Percentiles rank a stretch among this genome's conserved stretches.
These are phyloP conservation scores for Disparrhopalites patrizii DNA, from an alignment of 2,888 invertebrate genomes.

Conservation along the genomic window DNA sequence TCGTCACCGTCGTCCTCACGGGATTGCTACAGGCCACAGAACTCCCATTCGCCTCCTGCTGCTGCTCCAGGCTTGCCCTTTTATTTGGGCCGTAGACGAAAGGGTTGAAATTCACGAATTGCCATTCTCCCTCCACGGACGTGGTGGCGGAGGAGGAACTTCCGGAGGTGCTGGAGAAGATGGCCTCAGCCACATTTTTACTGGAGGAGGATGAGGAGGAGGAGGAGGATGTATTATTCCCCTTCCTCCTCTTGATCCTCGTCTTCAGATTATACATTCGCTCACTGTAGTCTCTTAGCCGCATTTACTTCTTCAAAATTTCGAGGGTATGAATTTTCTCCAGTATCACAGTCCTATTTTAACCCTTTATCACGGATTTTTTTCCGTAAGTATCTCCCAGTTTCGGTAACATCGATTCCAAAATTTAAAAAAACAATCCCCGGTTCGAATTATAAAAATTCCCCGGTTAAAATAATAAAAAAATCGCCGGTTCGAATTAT, in stretches of 20 bases:
- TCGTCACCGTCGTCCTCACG: slow-evolving; percentile 24
- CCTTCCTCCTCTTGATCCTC: slow-evolving; percentile 50
- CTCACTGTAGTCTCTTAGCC: slow-evolving; percentile 52
- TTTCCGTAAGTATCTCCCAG: too few relatives aligned
- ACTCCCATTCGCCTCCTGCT: slow-evolving; percentile 10
- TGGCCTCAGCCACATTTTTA: slow-evolving; percentile 10
- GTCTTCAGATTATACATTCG: slow-evolving; percentile 53
- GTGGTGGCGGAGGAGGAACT: slow-evolving; percentile 49
- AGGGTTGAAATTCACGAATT: slow-evolving; percentile 52
- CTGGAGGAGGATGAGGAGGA: slow-evolving; percentile 25
- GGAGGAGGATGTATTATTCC: too few relatives aligned
- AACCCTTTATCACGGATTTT: too few relatives aligned
- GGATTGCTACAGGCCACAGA: slow-evolving; percentile 27
- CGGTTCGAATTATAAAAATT: too few relatives aligned
- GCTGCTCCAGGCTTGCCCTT: not conserved
- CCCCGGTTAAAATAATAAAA: too few relatives aligned
- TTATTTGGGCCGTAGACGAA: slow-evolving; percentile 47
- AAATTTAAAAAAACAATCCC: too few relatives aligned
- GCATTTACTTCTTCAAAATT: too few relatives aligned
- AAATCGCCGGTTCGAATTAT: too few relatives aligned
- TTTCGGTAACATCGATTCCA: too few relatives aligned
- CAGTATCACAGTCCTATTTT: too few relatives aligned
- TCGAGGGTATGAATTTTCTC: too few relatives aligned
- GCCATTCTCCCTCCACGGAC: slow-evolving; percentile 50
- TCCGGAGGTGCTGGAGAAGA: slow-evolving; percentile 47